These are phyloP conservation scores for Carcinoscorpius rotundicauda DNA, from an alignment of 1,140 invertebrate genomes.

Conservation along the genomic window DNA sequence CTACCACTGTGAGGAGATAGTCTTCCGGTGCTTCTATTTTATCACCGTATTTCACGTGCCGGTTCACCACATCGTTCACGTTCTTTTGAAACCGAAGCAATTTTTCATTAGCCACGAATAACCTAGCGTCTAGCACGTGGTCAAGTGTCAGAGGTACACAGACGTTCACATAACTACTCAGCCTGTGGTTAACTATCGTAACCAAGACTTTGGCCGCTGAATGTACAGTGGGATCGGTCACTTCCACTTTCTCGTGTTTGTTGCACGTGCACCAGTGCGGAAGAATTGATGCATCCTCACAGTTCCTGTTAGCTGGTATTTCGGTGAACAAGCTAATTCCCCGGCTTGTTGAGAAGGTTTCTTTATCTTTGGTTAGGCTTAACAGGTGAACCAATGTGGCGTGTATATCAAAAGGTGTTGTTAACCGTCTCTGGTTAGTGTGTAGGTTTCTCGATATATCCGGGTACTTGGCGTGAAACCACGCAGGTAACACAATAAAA, in stretches of 20 bases:
- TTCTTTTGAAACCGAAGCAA: constrained; percentile 40
- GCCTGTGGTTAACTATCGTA: constrained; percentile 16
- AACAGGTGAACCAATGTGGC: constrained; percentile 30
- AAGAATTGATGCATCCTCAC: constrained; percentile 31
- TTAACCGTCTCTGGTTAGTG: constrained; percentile 43
- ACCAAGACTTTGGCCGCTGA: constrained; percentile 25
- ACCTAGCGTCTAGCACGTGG: constrained; percentile 52
- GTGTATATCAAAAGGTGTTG: constrained; percentile 40
- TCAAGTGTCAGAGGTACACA: constrained; percentile 48
- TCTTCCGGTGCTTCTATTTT: constrained; percentile 15
- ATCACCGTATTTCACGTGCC: constrained; percentile 28
- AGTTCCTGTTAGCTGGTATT: constrained; percentile 42
- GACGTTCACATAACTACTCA: constrained; percentile 23
- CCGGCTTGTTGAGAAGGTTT: constrained; percentile 7
- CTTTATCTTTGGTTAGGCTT: constrained; percentile 4
- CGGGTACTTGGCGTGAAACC: constrained; percentile 49
- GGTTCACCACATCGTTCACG: constrained; percentile 44
- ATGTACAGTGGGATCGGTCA: constrained; percentile 5
- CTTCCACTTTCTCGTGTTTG: constrained; percentile 9
- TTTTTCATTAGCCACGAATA: constrained; percentile 43
- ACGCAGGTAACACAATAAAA: constrained; percentile 59
- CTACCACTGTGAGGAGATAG: constrained; percentile 51
- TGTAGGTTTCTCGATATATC: constrained; percentile 50
- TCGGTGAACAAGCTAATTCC: constrained; percentile 62
- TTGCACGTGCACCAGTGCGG: constrained; percentile 38